A percentile compares a stretch with the other conserved stretches of the same genome.
These are phyloP conservation scores for Geotrupes spiniger DNA, from an alignment of 2,888 invertebrate genomes.

Conservation along the genomic window DNA sequence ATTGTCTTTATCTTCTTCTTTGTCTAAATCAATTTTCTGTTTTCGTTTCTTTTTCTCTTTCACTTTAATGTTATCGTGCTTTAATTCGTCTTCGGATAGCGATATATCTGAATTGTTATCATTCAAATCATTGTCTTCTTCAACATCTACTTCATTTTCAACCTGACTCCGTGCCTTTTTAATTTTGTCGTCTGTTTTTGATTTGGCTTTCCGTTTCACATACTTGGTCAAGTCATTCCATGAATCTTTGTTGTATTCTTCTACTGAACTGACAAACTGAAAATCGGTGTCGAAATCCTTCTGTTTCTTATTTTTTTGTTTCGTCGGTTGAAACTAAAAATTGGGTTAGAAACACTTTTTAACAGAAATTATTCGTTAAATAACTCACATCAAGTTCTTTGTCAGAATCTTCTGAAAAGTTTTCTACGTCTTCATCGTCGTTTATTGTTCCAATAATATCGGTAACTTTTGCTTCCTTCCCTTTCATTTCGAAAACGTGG, in stretches of 20 bases:
- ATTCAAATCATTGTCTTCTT: constrained; percentile 54
- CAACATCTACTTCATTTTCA: constrained; percentile 43
- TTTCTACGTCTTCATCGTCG: constrained; percentile 77
- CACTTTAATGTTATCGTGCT: constrained; percentile 66
- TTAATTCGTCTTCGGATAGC: constrained; percentile 76
- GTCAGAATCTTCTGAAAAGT: constrained; percentile 78
- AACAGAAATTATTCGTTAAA: not conserved
- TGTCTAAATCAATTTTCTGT: constrained; percentile 42
- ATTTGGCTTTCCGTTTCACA: constrained; percentile 74
- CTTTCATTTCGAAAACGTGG: not conserved
- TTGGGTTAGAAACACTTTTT: constrained; percentile 13
- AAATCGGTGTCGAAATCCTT: constrained; percentile 80
- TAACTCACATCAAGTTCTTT: constrained; percentile 70
- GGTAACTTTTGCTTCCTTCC: constrained; percentile 4
- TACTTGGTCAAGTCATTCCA: constrained; percentile 80
- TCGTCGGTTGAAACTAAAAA: constrained; percentile 78
- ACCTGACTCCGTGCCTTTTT: constrained; percentile 51
- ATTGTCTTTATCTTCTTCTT: constrained; percentile 54
- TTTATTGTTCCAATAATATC: constrained; percentile 74
- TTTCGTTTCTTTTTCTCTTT: constrained; percentile 61
- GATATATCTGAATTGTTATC: constrained; percentile 58
- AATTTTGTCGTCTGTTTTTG: constrained; percentile 84
- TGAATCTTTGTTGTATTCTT: constrained; percentile 78
- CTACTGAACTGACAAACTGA: constrained; percentile 72
- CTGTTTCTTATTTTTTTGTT: constrained; percentile 64